These are phyloP conservation scores for Pharmacophagus antenor DNA, from an alignment of 2,888 invertebrate genomes.

Conservation along the genomic window DNA sequence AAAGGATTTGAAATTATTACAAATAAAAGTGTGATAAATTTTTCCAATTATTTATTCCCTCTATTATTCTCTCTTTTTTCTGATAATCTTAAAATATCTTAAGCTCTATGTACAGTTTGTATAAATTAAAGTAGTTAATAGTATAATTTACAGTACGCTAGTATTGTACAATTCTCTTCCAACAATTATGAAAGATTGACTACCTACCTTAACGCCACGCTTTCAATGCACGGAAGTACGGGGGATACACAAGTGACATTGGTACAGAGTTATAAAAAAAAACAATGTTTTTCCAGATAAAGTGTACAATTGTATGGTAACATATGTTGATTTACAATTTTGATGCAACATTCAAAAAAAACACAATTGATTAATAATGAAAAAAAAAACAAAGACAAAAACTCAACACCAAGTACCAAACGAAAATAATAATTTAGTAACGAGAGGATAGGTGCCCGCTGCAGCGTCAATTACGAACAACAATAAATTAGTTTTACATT, in stretches of 20 bases:
- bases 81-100: conserved; percentile 74
- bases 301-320: conserved; percentile 56
- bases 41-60: conserved; percentile 74
- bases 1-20: too few relatives aligned
- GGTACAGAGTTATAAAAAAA: conserved; percentile 41
- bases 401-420: conserved; percentile 77
- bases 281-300: conserved; percentile 43
- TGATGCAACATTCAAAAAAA: conserved; percentile 47
- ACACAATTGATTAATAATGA: conserved; percentile 51
- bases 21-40: conserved; percentile 51
- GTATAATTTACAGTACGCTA: conserved; percentile 72
- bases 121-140: conserved; percentile 77
- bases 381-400: conserved; percentile 53
- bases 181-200: conserved; percentile 67
- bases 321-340: conserved; percentile 55
- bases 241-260: conserved; percentile 38
- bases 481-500: conserved; percentile 73
- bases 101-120: conserved; percentile 77
- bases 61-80: conserved; percentile 73
- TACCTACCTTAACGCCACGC: conserved; percentile 45
- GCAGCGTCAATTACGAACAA: conserved; percentile 53
- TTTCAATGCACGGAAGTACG: conserved; percentile 42
- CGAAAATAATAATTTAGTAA: conserved; percentile 63
- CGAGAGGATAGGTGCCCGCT: conserved; percentile 54
- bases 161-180: conserved; percentile 76